Base-by-base conservation (phyloP, 2,888 invertebrate species). In the Dolichopus griseipennis region DNA sequence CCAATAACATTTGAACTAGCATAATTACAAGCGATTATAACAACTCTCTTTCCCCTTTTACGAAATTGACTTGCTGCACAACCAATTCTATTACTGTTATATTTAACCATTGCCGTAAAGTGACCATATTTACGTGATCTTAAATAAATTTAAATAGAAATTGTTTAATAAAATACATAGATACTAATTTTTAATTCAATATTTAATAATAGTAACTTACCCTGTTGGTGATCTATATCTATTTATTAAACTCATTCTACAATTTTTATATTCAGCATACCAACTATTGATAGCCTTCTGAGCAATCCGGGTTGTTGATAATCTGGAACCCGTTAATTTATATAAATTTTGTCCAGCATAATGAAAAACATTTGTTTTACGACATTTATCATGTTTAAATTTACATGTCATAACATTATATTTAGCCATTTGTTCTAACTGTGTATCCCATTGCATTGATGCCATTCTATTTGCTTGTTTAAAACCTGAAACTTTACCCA, bases 381-480 rank as follows among this genome's bases (percentile, higher is more conserved):
- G 22, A 62, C 61, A 62, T 12, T 6, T 15, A 62, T 62, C 61
- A 62, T 21, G 21, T 4, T 21, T 8, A 21, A 22, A 64, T 33
- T 21, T 12, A 62, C 61, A 62, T 62, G 6, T 62, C 22, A 12
- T 62, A 7, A 62, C 22, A 62, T 62, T 62, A 62, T 21, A 62
- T 21, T 68, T 68, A 7, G 78, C 78, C 64, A 78, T 34, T 21
- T 71, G 68, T 21, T 78, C 76, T 63, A 78, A 67, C 21, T 77
- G 75, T 2, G 67, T 69, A 65, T 75, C 73, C 76, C 77, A 76
- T 65, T 72, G 72, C 65, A 77, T 70, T 0, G 73, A 75, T 62
- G 73, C 74, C 77, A 77, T 77, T 5, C 75, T 72, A 1, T 70
- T 72, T 6, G 77, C 77, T 0, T 76, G 69, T 62, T 67, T 68